Conservation (phyloP, 1,140 invertebrate species). For the Drosophila micromelanica region DNA sequence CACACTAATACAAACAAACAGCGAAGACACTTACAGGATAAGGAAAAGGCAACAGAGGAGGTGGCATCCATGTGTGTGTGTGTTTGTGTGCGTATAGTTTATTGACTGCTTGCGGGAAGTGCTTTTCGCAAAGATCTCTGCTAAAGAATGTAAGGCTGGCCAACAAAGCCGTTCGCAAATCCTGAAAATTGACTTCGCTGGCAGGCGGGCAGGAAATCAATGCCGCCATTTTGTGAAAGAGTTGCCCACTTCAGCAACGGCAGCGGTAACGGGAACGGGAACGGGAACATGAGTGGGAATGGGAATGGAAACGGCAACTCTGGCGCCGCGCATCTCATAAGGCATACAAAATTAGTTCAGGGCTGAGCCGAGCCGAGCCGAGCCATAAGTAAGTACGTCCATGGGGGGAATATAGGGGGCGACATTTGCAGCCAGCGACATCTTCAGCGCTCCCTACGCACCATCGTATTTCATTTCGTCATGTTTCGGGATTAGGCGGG, state of each 20-base stretch:
- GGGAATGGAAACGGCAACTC: constrained; percentile 12
- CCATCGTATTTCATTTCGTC: constrained; percentile 84
- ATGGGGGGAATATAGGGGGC: constrained; percentile 23
- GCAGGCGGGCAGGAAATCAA: constrained; percentile 64
- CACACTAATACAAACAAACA: constrained; percentile 59
- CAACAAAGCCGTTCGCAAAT: constrained; percentile 69
- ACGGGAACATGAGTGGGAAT: not conserved
- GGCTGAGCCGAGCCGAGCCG: constrained; percentile 3
- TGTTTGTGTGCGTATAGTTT: constrained; percentile 72
- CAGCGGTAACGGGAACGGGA: not conserved
- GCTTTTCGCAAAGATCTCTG: constrained; percentile 79
- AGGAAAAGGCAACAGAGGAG: not conserved
- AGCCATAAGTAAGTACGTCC: constrained; percentile 11
- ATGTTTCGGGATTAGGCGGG: constrained; percentile 83
- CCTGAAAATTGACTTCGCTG: constrained; percentile 81
- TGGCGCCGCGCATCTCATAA: constrained; percentile 51
- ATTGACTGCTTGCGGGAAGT: constrained; percentile 83
- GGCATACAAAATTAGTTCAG: constrained; percentile 79
- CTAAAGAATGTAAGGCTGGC: constrained; percentile 78
- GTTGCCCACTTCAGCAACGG: constrained; percentile 49
- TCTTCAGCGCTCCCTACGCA: constrained; percentile 62
- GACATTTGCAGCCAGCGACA: constrained; percentile 25
- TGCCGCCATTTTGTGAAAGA: constrained; percentile 80
- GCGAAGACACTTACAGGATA: constrained; percentile 7
- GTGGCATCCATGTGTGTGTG: constrained; percentile 16